Evolutionary conservation across 2,888 invertebrate genomes (phyloP).

Genomic region (Cabera pusaria): DNA sequence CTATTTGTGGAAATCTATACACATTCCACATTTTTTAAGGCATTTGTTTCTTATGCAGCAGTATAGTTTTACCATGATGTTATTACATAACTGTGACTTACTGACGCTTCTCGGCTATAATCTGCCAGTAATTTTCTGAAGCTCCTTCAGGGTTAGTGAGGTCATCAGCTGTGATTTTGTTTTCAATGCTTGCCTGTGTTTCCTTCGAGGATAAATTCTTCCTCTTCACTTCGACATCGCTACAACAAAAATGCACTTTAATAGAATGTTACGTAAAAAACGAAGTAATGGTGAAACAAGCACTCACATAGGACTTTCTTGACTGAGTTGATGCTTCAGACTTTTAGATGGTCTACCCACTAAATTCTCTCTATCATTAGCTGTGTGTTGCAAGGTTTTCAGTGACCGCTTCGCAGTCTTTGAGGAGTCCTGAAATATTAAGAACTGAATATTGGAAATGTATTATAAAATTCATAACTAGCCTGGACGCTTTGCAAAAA

Average conservation of each 20-base stretch:
- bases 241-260: conserved; percentile 34
- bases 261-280: neutral
- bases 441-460: neutral
- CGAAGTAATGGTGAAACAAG: neutral
- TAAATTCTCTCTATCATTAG: conserved; percentile 90
- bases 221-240: conserved; percentile 69
- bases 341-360: conserved; percentile 84
- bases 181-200: conserved; percentile 84
- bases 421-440: conserved; percentile 38
- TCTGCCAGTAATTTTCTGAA: conserved; percentile 90
- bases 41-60: too few species aligned
- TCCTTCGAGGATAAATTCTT: conserved; percentile 82
- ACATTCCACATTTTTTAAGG: too few species aligned
- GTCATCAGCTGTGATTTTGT: conserved; percentile 86
- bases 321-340: conserved; percentile 75
- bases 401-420: conserved; percentile 84
- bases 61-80: too few species aligned
- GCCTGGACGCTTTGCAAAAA: too few species aligned
- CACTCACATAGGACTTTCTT: conserved; percentile 77
- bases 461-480: too few species aligned
- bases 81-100: too few species aligned
- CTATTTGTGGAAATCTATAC: too few species aligned
- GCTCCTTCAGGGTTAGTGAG: conserved; percentile 87
- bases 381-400: conserved; percentile 88
- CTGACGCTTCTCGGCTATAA: conserved; percentile 88